phyloP scores from a whole-genome alignment of 2,888 invertebrate species.

The Camponotus fellah region DNA sequence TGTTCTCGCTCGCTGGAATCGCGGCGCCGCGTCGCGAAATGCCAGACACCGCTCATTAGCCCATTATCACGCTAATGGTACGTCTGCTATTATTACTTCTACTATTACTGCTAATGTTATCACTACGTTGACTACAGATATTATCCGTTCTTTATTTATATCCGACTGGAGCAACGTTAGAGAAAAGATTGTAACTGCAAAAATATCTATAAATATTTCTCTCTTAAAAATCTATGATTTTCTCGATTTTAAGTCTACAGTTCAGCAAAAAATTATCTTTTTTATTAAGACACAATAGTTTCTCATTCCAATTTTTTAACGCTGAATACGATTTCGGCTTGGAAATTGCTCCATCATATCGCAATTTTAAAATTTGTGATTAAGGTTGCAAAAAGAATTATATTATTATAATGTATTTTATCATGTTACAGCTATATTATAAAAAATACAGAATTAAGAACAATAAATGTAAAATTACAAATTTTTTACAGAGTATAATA shows the following conservation, averaged over 20 bases:
- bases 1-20: slow-evolving; percentile 55
- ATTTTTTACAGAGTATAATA: too few species aligned
- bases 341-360: not conserved
- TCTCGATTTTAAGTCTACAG: not conserved
- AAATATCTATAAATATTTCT: not conserved
- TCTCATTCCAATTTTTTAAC: not conserved
- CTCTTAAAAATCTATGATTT: not conserved
- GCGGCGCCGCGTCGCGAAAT: slow-evolving; percentile 61
- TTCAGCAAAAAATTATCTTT: not conserved
- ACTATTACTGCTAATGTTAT: slow-evolving; percentile 15
- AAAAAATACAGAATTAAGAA: too few species aligned
- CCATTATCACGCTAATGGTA: slow-evolving; percentile 69
- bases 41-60: slow-evolving; percentile 76
- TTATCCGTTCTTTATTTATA: slow-evolving; percentile 6
- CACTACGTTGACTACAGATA: not conserved
- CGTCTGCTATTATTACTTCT: slow-evolving; percentile 41
- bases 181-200: not conserved
- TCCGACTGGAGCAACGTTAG: not conserved
- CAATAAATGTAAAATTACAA: too few species aligned
- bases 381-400: not conserved
- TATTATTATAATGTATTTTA: too few species aligned
- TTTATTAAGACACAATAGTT: not conserved
- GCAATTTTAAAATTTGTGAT: not conserved
- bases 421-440: too few species aligned
- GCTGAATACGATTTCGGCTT: not conserved